Evolutionary conservation across 23 tunicate genomes (phyloP).

Genomic region (Clavelina lepadiformis): DNA sequence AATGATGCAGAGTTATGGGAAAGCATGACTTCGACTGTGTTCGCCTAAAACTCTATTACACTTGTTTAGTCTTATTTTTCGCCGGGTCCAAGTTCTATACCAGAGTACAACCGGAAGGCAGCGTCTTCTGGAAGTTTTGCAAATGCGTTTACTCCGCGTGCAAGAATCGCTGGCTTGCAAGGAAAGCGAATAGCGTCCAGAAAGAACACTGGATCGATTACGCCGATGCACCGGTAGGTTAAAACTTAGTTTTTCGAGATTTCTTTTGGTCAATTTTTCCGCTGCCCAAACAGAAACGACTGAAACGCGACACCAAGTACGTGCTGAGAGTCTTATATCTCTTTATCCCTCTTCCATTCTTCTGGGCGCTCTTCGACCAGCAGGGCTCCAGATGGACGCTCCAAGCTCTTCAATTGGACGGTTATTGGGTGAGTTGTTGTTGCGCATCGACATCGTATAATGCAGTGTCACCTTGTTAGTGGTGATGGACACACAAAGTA

Average conservation of each 20-base stretch:
- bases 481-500: too few relatives aligned
- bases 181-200: conserved; percentile 13
- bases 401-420: conserved; percentile 84
- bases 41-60: not conserved
- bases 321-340: conserved; percentile 71
- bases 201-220: conserved; percentile 68
- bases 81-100: conserved; percentile 55
- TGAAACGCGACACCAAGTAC: conserved; percentile 81
- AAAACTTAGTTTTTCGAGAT: not conserved
- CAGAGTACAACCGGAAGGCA: conserved; percentile 24
- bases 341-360: conserved; percentile 81
- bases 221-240: conserved; percentile 62
- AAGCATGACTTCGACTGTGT: too few relatives aligned
- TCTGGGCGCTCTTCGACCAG: conserved; percentile 97
- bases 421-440: conserved; percentile 56
- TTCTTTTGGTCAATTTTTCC: not conserved
- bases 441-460: not conserved
- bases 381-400: conserved; percentile 99
- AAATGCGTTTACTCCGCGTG: conserved; percentile 66
- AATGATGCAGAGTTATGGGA: too few relatives aligned
- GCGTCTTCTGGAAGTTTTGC: conserved; percentile 70
- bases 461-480: not conserved
- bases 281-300: conserved; percentile 25
- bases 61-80: conserved; percentile 40
- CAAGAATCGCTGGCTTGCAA: conserved; percentile 53